Percentiles rank a stretch among this genome's conserved stretches.
Conservation (phyloP, 2,797 vertebrate genomes). For the Lates japonicus region DNA sequence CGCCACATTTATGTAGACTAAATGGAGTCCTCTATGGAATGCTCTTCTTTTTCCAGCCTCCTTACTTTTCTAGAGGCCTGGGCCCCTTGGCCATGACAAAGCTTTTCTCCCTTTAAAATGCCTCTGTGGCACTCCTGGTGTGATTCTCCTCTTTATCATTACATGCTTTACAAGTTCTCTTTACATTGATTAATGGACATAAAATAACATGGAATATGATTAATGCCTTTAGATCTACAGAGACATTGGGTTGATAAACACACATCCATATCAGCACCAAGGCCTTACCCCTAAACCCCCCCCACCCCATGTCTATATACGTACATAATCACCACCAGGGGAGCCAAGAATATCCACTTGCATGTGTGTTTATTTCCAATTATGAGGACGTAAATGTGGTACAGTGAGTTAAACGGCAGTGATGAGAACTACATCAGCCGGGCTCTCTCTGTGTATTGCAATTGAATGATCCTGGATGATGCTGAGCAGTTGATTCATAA, state of each 20-base stretch:
- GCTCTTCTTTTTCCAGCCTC: too few relatives aligned
- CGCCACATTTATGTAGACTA: too few relatives aligned
- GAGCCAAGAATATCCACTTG: background rate
- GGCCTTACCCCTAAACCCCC: conserved; percentile 3
- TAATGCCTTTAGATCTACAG: conserved; percentile 12
- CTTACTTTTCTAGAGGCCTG: too few relatives aligned
- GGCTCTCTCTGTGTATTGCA: background rate
- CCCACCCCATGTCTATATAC: conserved; percentile 18
- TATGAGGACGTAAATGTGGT: background rate
- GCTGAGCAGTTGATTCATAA: background rate
- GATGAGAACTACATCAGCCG: background rate
- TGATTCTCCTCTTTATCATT: too few relatives aligned
- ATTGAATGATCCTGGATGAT: background rate
- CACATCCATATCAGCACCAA: background rate
- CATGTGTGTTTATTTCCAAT: background rate
- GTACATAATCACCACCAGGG: background rate
- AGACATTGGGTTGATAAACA: conserved; percentile 16
- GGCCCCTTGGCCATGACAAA: too few relatives aligned
- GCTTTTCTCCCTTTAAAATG: too few relatives aligned
- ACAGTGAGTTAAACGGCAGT: background rate
- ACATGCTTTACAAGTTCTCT: conserved; percentile 16
- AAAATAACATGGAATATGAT: conserved; percentile 26
- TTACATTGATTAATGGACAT: conserved; percentile 25
- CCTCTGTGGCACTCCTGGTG: too few relatives aligned
- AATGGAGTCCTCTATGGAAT: too few relatives aligned